A percentile compares a stretch with the other conserved stretches of the same genome.
Conservation (phyloP, 2,797 vertebrate genomes). For the Parauchenoglanis ngamensis region DNA sequence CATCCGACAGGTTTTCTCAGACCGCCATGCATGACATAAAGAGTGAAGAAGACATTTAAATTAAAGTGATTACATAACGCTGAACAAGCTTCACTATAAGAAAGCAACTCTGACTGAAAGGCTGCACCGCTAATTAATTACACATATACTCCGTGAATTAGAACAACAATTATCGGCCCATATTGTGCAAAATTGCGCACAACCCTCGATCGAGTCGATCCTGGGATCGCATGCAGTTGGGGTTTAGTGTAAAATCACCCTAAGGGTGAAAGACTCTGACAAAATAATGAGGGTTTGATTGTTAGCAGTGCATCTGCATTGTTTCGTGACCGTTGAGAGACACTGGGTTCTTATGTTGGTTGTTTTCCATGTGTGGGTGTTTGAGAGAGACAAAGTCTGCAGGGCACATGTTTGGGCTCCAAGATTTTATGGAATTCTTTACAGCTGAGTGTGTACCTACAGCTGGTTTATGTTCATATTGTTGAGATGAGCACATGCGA, state of each 20-base stretch:
- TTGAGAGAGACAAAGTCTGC: slow-evolving; percentile 20
- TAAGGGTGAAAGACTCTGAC: background rate
- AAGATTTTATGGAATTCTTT: slow-evolving; percentile 18
- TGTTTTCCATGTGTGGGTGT: background rate
- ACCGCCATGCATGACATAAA: background rate
- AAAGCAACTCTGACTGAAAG: background rate
- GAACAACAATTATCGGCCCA: background rate
- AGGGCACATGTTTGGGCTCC: slow-evolving; percentile 36
- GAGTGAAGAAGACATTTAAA: background rate
- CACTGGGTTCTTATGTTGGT: background rate
- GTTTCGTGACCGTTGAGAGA: slow-evolving; percentile 3
- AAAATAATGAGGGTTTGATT: background rate
- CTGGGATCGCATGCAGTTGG: background rate
- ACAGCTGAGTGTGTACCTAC: background rate
- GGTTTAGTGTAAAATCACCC: background rate
- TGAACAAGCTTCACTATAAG: background rate
- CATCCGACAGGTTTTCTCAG: background rate
- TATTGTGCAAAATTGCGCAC: background rate
- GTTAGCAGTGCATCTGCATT: slow-evolving; percentile 5
- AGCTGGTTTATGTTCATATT: slow-evolving; percentile 22
- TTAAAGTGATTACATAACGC: background rate
- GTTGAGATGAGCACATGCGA: background rate
- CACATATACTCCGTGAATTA: background rate
- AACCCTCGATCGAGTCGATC: background rate
- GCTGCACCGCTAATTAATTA: background rate